phyloP scores from a whole-genome alignment of 2,888 invertebrate species.

The Anagyrus pseudococci region DNA sequence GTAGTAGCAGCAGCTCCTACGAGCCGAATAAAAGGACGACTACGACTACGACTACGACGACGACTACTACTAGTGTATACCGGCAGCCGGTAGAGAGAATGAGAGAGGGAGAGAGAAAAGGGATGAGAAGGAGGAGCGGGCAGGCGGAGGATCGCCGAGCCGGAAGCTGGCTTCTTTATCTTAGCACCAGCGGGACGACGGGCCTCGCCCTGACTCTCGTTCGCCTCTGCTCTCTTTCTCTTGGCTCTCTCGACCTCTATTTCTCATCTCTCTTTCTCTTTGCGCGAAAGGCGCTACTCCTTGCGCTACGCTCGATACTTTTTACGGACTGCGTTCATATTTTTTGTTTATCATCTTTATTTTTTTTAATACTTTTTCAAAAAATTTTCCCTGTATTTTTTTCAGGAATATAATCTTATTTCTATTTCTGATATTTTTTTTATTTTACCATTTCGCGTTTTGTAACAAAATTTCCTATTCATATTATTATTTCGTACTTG shows the following conservation, averaged over 20 bases:
- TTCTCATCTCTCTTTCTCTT: background rate
- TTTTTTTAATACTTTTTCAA: background rate
- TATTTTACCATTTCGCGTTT: background rate
- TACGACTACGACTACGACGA: background rate
- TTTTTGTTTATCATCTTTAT: background rate
- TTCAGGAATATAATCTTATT: background rate
- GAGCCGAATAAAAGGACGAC: conserved; percentile 34
- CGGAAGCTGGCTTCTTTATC: conserved; percentile 37
- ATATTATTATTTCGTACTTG: conserved; percentile 7
- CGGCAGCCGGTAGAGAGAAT: background rate
- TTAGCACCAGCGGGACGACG: conserved; percentile 18
- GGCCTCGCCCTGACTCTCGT: no score
- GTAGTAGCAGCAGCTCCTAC: conserved; percentile 41
- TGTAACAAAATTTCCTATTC: background rate
- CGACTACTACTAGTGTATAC: background rate
- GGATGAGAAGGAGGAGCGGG: conserved; percentile 4
- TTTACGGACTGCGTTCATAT: background rate
- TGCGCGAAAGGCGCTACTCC: background rate
- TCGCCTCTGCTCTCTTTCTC: background rate
- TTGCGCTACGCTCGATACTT: conserved; percentile 15
- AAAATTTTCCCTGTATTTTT: background rate
- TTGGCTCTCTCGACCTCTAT: no score
- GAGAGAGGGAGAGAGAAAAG: conserved; percentile 4
- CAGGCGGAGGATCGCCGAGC: conserved; percentile 15
- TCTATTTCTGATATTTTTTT: background rate